Evolutionary conservation across 2,113 vertebrate genomes (phyloP).

Genomic region (Trachemys scripta): DNA sequence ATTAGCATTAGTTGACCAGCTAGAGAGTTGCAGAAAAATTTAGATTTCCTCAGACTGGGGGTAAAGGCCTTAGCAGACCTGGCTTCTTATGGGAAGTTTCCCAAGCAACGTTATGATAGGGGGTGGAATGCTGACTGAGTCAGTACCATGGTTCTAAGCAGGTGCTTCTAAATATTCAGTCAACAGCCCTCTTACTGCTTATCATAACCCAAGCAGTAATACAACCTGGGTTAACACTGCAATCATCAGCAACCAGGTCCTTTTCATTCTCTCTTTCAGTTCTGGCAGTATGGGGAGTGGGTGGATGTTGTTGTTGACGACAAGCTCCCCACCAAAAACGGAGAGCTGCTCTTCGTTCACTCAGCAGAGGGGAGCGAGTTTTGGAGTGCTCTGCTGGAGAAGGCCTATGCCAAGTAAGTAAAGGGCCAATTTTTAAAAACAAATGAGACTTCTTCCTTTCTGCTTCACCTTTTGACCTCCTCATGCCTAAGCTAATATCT

Average conservation of each 20-base stretch:
- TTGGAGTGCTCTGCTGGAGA: constrained; percentile 96
- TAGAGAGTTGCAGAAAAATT: not conserved
- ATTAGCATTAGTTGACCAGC: not conserved
- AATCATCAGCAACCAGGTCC: not conserved
- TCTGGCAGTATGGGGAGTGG: constrained; percentile 97
- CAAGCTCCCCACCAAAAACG: constrained; percentile 89
- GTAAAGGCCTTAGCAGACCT: not conserved
- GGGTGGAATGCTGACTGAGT: not conserved
- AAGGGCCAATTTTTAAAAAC: fast-evolving
- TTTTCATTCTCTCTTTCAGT: constrained; percentile 76
- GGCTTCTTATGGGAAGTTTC: not conserved
- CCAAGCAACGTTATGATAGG: not conserved
- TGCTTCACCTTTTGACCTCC: fast-evolving
- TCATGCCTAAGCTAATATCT: not conserved
- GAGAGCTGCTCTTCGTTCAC: constrained; percentile 92
- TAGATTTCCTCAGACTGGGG: not conserved
- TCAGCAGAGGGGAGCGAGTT: constrained; percentile 90
- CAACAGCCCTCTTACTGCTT: not conserved
- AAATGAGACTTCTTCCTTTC: not conserved
- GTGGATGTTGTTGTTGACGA: constrained; percentile 95
- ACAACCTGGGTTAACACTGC: not conserved
- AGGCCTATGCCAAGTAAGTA: constrained; percentile 95
- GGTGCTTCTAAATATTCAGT: not conserved
- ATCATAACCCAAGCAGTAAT: not conserved
- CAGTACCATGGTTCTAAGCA: not conserved